A percentile compares a stretch with the other conserved stretches of the same genome.
Conservation (phyloP, 2,797 vertebrate genomes). For the Coranthus polyacanthus region DNA sequence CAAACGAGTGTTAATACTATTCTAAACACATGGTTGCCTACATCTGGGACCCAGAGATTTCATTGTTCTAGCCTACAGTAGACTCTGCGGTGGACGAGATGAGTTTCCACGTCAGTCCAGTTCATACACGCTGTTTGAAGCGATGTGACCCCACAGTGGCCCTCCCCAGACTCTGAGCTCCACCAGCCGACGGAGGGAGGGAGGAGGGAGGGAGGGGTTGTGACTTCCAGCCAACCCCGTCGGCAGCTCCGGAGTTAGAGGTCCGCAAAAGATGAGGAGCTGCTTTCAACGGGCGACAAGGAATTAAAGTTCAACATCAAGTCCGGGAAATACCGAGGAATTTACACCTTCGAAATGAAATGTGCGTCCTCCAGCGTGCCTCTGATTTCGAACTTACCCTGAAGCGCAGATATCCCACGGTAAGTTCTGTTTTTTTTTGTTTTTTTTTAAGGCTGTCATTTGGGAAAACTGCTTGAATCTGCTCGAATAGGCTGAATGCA, state of each 20-base stretch:
- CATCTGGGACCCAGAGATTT: no score
- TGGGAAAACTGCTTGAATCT: neutral
- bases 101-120: no score
- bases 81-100: no score
- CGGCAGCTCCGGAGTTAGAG: constrained; percentile 44
- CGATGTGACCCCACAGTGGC: constrained; percentile 1
- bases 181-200: constrained; percentile 27
- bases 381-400: constrained; percentile 7
- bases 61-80: no score
- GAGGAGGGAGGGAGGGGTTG: constrained; percentile 33
- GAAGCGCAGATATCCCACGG: constrained; percentile 44
- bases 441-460: neutral
- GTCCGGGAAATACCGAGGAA: neutral
- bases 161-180: no score
- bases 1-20: no score
- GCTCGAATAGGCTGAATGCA: no score
- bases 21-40: no score
- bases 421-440: constrained; percentile 39
- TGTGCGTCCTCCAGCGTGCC: neutral
- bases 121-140: neutral
- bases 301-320: neutral
- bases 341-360: constrained; percentile 24
- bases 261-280: constrained; percentile 64
- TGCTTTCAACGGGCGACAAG: constrained; percentile 7
- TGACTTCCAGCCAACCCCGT: constrained; percentile 59